phyloP scores from a whole-genome alignment of 2,888 invertebrate genomes.

The Sarcophaga subvicina region DNA sequence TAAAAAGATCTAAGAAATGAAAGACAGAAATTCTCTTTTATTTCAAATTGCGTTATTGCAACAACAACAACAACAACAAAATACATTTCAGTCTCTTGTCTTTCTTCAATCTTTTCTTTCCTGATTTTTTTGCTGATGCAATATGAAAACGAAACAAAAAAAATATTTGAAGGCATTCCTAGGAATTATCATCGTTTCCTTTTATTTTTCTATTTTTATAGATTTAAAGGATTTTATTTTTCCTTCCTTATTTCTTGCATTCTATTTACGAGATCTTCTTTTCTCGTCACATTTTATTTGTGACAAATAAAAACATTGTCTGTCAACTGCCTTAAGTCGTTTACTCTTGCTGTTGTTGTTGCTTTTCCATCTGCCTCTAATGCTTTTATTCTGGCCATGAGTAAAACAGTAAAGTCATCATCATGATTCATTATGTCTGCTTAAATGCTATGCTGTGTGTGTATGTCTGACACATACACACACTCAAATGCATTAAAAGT shows the following conservation, averaged over 20 bases:
- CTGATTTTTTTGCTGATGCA: constrained; percentile 10
- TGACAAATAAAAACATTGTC: constrained; percentile 60
- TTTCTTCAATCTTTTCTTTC: background rate
- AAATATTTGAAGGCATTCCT: background rate
- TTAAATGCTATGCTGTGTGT: background rate
- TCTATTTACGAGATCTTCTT: background rate
- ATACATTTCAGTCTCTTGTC: constrained; percentile 15
- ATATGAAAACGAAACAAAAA: constrained; percentile 1
- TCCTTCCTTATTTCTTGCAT: background rate
- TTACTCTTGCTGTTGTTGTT: background rate
- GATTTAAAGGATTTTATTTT: background rate
- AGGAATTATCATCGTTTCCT: background rate
- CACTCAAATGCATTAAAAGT: background rate
- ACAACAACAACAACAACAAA: background rate
- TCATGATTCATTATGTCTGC: constrained; percentile 38
- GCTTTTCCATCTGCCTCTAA: background rate
- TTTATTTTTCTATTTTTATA: background rate
- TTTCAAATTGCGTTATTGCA: constrained; percentile 8
- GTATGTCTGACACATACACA: no score
- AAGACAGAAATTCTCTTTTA: background rate
- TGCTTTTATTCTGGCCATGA: background rate
- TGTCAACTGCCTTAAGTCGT: constrained; percentile 55
- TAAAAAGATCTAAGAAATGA: background rate
- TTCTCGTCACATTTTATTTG: constrained; percentile 5
- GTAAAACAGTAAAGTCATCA: background rate